A percentile compares a stretch with the other conserved stretches of the same genome.
These are phyloP conservation scores for Pteropus alecto DNA, from an alignment of 2,113 vertebrate genomes.

Conservation along the genomic window DNA sequence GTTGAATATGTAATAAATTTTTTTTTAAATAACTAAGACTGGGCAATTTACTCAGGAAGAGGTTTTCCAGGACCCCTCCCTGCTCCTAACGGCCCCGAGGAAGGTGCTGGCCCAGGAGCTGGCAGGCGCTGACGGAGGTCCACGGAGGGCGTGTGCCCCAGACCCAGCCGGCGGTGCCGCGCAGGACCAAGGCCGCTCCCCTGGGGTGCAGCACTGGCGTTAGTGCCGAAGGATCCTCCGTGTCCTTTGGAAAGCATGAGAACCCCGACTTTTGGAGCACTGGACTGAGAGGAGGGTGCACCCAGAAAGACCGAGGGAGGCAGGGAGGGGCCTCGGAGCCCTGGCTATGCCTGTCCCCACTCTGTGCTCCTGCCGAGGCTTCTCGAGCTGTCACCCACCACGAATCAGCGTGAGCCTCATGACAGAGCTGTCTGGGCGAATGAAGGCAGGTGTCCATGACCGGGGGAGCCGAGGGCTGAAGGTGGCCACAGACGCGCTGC, in stretches of 20 bases:
- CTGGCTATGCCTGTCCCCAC: background rate
- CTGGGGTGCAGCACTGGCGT: rapidly evolving
- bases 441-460: rapidly evolving
- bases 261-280: background rate
- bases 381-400: background rate
- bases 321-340: background rate
- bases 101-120: background rate
- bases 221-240: too few relatives aligned
- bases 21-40: background rate
- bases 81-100: background rate
- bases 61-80: background rate
- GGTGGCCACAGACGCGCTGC: rapidly evolving
- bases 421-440: background rate
- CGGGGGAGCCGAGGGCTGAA: background rate
- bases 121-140: background rate
- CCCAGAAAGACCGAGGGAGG: too few relatives aligned
- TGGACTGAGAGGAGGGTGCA: background rate
- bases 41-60: background rate
- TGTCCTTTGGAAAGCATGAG: background rate
- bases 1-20: background rate
- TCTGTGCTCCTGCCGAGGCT: background rate
- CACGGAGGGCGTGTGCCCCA: background rate
- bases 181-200: rapidly evolving
- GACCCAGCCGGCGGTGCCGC: rapidly evolving
- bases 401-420: background rate